phyloP scores from a whole-genome alignment of 1,140 invertebrate species.

The Papilio dardanus region DNA sequence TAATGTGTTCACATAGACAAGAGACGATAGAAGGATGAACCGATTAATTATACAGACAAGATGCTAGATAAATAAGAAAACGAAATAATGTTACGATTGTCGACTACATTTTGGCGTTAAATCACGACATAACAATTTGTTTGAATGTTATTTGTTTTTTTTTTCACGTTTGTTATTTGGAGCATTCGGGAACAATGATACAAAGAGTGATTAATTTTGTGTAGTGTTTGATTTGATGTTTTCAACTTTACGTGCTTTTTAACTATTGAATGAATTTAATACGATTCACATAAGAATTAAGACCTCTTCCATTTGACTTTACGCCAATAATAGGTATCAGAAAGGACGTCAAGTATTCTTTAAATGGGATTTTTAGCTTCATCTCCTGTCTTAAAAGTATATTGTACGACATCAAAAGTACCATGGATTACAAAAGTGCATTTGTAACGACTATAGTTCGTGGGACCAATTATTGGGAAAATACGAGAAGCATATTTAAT shows the following conservation, averaged over 20 bases:
- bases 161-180: neutral
- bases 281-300: neutral
- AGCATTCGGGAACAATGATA: neutral
- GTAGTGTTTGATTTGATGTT: neutral
- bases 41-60: constrained; percentile 25
- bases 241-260: neutral
- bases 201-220: neutral
- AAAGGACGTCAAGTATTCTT: no score
- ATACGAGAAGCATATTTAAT: constrained; percentile 12
- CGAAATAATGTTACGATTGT: constrained; percentile 13
- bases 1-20: neutral
- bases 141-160: constrained; percentile 9
- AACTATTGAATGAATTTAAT: neutral
- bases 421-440: neutral
- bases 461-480: neutral
- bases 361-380: neutral
- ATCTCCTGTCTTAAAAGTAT: neutral
- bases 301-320: neutral
- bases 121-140: constrained; percentile 9
- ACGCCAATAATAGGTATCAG: neutral
- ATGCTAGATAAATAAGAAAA: constrained; percentile 24
- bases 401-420: neutral
- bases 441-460: constrained; percentile 3
- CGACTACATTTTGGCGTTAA: neutral
- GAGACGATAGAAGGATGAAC: neutral